phyloP scores from a whole-genome alignment of 2,113 vertebrate species.

The Hippopotamus amphibius region DNA sequence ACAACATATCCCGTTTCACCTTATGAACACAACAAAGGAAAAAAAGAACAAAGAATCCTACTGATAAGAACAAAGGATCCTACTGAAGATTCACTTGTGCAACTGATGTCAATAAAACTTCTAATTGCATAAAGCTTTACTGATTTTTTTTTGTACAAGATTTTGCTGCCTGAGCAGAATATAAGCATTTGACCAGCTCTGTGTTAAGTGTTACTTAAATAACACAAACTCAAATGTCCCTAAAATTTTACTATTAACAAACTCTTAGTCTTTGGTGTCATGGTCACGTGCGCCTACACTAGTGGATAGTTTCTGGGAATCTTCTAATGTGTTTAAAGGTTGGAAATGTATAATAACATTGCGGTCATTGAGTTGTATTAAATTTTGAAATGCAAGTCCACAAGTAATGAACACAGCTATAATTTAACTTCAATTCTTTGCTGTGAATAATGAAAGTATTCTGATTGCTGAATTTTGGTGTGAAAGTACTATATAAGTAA shows the following conservation, averaged over 20 bases:
- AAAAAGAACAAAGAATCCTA: conserved; percentile 3
- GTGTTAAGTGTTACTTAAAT: not conserved
- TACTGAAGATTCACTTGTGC: not conserved
- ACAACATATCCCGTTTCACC: not conserved
- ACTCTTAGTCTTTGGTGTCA: not conserved
- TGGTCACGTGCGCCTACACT: not conserved
- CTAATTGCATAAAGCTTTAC: not conserved
- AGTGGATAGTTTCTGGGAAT: not conserved
- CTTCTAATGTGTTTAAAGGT: not conserved
- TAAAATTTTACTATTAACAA: not conserved
- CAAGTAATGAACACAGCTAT: not conserved
- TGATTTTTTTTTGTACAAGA: not conserved
- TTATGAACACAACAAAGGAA: not conserved
- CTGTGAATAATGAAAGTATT: not conserved
- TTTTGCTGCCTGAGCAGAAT: not conserved
- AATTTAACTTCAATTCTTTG: not conserved
- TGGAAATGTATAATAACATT: not conserved
- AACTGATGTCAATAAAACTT: not conserved
- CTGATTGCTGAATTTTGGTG: not conserved
- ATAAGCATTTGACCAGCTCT: not conserved
- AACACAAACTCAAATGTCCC: not conserved
- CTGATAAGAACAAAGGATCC: not conserved
- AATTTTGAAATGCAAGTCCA: not conserved
- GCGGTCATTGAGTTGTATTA: not conserved
- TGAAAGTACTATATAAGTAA: not conserved